Evolutionary conservation across 1,140 invertebrate species (phyloP).

Genomic region (Doryteuthis pealeii): DNA sequence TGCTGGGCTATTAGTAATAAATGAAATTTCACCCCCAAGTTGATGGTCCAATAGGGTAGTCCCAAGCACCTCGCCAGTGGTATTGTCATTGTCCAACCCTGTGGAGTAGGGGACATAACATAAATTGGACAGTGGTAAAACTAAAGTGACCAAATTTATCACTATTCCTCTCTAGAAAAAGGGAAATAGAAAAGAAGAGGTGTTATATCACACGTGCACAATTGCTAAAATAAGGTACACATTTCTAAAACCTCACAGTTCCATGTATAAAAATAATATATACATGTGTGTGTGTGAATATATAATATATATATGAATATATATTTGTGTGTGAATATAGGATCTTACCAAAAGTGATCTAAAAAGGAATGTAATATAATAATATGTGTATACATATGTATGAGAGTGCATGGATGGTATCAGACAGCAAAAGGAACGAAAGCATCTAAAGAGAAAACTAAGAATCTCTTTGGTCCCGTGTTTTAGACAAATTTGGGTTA

Average conservation of each 20-base stretch:
- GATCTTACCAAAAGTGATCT: not conserved
- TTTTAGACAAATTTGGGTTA: too few species aligned
- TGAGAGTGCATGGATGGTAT: too few species aligned
- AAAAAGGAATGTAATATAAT: too few species aligned
- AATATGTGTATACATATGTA: too few species aligned
- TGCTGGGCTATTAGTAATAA: conserved; percentile 9
- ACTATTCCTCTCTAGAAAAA: not conserved
- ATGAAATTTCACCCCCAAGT: conserved; percentile 8
- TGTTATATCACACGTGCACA: too few species aligned
- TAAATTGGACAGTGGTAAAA: conserved; percentile 8
- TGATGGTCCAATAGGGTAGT: conserved; percentile 7
- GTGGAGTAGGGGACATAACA: conserved; percentile 9
- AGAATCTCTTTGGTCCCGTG: too few species aligned
- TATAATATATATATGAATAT: not conserved
- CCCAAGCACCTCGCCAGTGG: conserved; percentile 9
- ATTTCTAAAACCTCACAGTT: not conserved
- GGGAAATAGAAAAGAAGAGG: not conserved
- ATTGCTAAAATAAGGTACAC: too few species aligned
- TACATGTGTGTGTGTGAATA: not conserved
- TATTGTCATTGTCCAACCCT: conserved; percentile 9
- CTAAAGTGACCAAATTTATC: not conserved
- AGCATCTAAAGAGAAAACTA: too few species aligned
- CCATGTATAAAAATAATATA: conserved; percentile 1
- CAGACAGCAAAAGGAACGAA: too few species aligned
- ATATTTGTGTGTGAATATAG: not conserved